phyloP scores from a whole-genome alignment of 2,797 vertebrate species.

The Kryptolebias ocellatus region DNA sequence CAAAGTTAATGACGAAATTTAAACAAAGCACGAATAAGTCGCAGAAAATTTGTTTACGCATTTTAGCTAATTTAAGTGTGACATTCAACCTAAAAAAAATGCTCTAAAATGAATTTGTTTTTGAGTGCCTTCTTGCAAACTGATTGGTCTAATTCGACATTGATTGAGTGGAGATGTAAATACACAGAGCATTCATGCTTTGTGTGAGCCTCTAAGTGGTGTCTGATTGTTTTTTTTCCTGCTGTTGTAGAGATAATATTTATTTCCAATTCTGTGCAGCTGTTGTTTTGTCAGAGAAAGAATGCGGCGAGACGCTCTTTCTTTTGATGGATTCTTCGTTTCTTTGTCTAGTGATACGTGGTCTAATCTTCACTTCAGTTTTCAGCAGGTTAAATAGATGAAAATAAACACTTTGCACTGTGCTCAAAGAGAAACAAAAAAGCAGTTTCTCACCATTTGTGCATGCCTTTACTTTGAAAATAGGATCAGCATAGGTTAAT shows the following conservation, averaged over 20 bases:
- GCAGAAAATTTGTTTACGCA: slow-evolving; percentile 42
- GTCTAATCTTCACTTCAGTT: slow-evolving; percentile 43
- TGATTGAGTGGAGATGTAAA: slow-evolving; percentile 41
- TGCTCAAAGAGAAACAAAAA: slow-evolving; percentile 16
- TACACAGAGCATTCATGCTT: slow-evolving; percentile 39
- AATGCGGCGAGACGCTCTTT: slow-evolving; percentile 62
- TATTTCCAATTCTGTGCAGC: slow-evolving; percentile 77
- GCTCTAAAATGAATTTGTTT: slow-evolving; percentile 38
- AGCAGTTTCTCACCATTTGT: slow-evolving; percentile 17
- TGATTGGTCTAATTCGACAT: slow-evolving; percentile 52
- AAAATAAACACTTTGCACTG: slow-evolving; percentile 44
- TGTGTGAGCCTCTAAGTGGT: slow-evolving; percentile 41
- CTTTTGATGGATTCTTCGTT: slow-evolving; percentile 63
- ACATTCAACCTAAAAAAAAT: slow-evolving; percentile 25
- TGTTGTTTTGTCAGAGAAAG: slow-evolving; percentile 70
- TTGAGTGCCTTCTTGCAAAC: slow-evolving; percentile 32
- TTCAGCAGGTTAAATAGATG: slow-evolving; percentile 28
- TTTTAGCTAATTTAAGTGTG: slow-evolving; percentile 40
- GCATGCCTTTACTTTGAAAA: slow-evolving; percentile 39
- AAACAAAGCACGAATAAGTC: slow-evolving; percentile 30
- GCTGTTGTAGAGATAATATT: slow-evolving; percentile 75
- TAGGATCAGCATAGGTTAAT: slow-evolving; percentile 54
- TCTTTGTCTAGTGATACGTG: slow-evolving; percentile 43
- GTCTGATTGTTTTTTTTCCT: slow-evolving; percentile 72
- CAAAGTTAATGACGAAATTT: neutral